Conservation (phyloP, 2,797 vertebrate genomes). For the Tenualosa thibaudeaui region DNA sequence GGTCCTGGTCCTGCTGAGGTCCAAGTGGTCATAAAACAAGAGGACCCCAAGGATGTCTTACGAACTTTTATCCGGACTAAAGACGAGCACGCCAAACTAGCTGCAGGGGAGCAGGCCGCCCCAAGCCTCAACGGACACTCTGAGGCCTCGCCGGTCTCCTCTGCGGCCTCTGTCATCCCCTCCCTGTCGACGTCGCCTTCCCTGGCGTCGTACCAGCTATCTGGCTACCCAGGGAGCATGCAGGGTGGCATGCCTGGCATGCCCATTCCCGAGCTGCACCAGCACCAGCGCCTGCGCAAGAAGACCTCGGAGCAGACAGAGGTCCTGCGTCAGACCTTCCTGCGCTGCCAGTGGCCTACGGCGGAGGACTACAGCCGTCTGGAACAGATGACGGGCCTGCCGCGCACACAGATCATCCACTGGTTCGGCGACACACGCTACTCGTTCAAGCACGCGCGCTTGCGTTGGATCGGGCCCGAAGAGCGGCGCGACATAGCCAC, state of each 20-base stretch:
- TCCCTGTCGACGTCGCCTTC: neutral
- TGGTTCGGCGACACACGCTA: constrained; percentile 85
- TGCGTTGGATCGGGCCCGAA: constrained; percentile 76
- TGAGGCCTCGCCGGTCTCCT: neutral
- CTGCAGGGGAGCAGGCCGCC: neutral
- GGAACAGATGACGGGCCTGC: constrained; percentile 62
- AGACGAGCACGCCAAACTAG: neutral
- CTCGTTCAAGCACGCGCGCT: constrained; percentile 72
- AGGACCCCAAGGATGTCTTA: neutral
- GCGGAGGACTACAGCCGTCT: constrained; percentile 70
- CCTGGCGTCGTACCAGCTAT: constrained; percentile 28
- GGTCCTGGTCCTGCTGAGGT: neutral
- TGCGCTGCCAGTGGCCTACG: constrained; percentile 77
- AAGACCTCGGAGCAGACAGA: constrained; percentile 71
- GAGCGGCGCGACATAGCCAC: constrained; percentile 48
- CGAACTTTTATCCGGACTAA: neutral
- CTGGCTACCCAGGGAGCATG: constrained; percentile 32
- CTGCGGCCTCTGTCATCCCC: neutral
- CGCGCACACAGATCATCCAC: constrained; percentile 70
- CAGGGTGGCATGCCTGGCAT: constrained; percentile 18
- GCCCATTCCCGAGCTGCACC: constrained; percentile 43
- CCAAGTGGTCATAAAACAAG: neutral
- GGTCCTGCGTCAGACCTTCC: constrained; percentile 75
- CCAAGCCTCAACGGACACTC: neutral
- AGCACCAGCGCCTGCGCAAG: constrained; percentile 66